Evolutionary conservation across 1,140 invertebrate species (phyloP), one percentile per base, ranked within the genome.

Genomic region (Magallana angulata): DNA sequence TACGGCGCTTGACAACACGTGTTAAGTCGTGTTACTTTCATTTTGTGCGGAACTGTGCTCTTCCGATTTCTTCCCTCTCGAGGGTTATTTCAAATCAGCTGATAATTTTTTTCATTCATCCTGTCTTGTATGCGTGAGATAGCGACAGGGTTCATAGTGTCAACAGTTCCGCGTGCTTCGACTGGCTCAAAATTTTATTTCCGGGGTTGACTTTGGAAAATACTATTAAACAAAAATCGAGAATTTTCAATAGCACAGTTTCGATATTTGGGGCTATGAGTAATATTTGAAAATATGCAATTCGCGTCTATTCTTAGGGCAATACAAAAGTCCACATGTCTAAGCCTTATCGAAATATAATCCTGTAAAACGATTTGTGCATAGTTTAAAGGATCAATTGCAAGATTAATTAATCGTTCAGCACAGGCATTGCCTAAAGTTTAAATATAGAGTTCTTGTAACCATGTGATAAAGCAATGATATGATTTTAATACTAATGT

Each of bases 311-410:
- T 76, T 76, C 24, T 76, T 76, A 76, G 68, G 68, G 24, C 36
- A 76, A 76, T 76, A 76, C 12, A 30, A 76, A 76, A 76, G 68
- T 76, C 68, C 68, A 76, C 68, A 76, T 76, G 68, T 76, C 68
- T 76, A 76, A 76, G 68, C 68, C 36, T 30, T 76, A 76, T 30
- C 18, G 24, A 30, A 12, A 76, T 30, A 30, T 76, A 76, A 76
- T 76, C 68, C 24, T 24, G 9, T 71, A 24, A 24, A 24, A 71
- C 64, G 64, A 30, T 71, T 71, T 71, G 18, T 30, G 68, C 18
- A 76, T 76, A 76, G 18, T 76, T 76, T 76, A 36, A 36, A 76
- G 18, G 68, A 76, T 76, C 24, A 76, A 30, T 76, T 76, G 68
- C 36, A 76, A 76, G 68, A 76, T 76, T 76, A 76, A 76, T 30